Base-by-base conservation (phyloP, 2,888 invertebrate genomes). In the Polymixis flavicincta region DNA sequence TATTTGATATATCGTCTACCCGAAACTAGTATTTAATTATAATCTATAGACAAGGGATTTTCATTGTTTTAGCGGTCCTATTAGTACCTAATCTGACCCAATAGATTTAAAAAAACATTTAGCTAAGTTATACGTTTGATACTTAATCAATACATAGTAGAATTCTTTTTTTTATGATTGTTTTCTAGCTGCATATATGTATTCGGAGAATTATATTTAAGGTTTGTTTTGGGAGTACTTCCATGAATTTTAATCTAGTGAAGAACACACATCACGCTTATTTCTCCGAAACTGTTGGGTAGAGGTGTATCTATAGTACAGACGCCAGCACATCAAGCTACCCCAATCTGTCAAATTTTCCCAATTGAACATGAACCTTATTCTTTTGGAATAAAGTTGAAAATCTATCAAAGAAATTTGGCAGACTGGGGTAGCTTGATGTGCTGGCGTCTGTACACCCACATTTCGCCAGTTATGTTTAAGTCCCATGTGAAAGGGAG, bases 1-100 rank as follows among this genome's bases (percentile, higher is more conserved):
- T 79, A 11, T 59, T 71, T 59, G 57, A 83, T 71, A 63, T 57
- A 71, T 78, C 54, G 52, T 60, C 28, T 81, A 13, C 19, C 54
- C 42, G 48, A 55, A 60, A 65, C 54, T 54, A n/a, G 48, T 54
- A 54, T 60, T 55, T 32, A 37, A 57, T 45, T 80, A 14, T 57
- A 50, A 74, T 74, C 17, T 50, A 37, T 22, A 13, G 13, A 28
- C 45, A 74, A 55, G 48, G 14, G 19, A 63, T 54, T 76, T 28
- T n/a, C 8, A 71, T 14, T 52, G 32, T 71, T 52, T 52, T n/a
- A 37, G 19, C 52, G 13, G 17, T 14, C 11, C 25, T 25, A 22
- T 22, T 8, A 22, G 22, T 22, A 22, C 22, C 22, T 52, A 22
- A 22, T 52, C 8, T 11, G 5, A 52, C 22, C 22, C 52, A 22